Evolutionary conservation across 2,797 vertebrate species (phyloP).

Genomic region (Parambassis ranga): DNA sequence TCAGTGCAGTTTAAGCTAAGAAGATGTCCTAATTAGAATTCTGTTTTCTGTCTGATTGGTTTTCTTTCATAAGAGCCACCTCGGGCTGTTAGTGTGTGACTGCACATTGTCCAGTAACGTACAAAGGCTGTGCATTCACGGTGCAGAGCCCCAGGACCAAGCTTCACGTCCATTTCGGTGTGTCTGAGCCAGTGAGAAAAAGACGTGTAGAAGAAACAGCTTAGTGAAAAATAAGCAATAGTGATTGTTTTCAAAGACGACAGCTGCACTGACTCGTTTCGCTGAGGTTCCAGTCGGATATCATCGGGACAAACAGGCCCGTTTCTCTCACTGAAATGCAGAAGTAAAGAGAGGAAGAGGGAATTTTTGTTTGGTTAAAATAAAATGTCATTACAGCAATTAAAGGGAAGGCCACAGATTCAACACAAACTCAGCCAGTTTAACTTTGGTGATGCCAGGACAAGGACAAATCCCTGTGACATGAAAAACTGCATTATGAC

Average conservation of each 20-base stretch:
- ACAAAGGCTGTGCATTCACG: neutral
- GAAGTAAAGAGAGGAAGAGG: neutral
- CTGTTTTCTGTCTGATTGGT: too few relatives aligned
- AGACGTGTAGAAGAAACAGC: neutral
- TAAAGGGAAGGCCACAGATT: neutral
- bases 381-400: neutral
- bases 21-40: too few relatives aligned
- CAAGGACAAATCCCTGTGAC: too few relatives aligned
- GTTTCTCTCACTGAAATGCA: neutral
- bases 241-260: neutral
- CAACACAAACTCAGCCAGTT: neutral
- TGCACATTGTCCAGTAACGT: neutral
- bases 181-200: neutral
- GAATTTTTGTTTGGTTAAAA: too few relatives aligned
- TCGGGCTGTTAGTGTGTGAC: neutral
- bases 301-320: neutral
- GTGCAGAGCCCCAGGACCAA: neutral
- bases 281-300: neutral
- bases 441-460: too few relatives aligned
- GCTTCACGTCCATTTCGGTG: neutral
- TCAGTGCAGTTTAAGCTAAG: too few relatives aligned
- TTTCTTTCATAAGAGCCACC: too few relatives aligned
- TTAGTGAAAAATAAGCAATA: neutral
- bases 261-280: slow-evolving; percentile 1
- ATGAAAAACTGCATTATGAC: too few relatives aligned